Percentiles rank a stretch among this genome's conserved stretches.
phyloP scores from a whole-genome alignment of 2,888 invertebrate genomes.

The Cordilura impudica region DNA sequence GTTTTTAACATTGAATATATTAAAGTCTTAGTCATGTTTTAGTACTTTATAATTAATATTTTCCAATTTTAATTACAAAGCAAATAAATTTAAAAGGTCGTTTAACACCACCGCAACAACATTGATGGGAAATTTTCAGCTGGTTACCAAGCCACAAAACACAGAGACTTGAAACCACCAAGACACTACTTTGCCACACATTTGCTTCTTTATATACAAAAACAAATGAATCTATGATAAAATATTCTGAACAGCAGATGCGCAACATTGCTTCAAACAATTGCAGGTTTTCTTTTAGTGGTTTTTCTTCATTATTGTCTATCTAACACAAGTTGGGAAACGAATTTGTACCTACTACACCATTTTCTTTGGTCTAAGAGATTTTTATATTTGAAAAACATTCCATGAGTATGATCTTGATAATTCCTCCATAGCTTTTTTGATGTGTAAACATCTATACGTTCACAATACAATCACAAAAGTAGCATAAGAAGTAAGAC shows the following conservation, averaged over 20 bases:
- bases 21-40: constrained; percentile 2
- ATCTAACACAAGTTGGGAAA: not conserved
- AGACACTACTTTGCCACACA: constrained; percentile 27
- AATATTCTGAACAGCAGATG: constrained; percentile 15
- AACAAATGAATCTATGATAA: not conserved
- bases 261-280: constrained; percentile 47
- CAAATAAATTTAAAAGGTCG: constrained; percentile 53
- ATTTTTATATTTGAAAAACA: too few relatives aligned
- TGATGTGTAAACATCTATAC: too few relatives aligned
- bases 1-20: constrained; percentile 18
- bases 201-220: constrained; percentile 35
- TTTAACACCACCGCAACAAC: constrained; percentile 49
- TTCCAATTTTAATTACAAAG: constrained; percentile 49
- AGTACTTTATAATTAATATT: constrained; percentile 35
- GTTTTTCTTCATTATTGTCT: constrained; percentile 31
- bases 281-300: constrained; percentile 50
- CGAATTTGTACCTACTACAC: too few relatives aligned
- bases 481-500: too few relatives aligned
- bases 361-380: too few relatives aligned
- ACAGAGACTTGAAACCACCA: constrained; percentile 9
- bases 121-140: constrained; percentile 43
- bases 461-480: too few relatives aligned
- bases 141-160: constrained; percentile 20
- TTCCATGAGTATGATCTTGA: too few relatives aligned
- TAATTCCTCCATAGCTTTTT: too few relatives aligned